Evolutionary conservation across 2,888 invertebrate genomes (phyloP), one percentile per base, ranked within the genome.

Genomic region (Zelleria hepariella): DNA sequence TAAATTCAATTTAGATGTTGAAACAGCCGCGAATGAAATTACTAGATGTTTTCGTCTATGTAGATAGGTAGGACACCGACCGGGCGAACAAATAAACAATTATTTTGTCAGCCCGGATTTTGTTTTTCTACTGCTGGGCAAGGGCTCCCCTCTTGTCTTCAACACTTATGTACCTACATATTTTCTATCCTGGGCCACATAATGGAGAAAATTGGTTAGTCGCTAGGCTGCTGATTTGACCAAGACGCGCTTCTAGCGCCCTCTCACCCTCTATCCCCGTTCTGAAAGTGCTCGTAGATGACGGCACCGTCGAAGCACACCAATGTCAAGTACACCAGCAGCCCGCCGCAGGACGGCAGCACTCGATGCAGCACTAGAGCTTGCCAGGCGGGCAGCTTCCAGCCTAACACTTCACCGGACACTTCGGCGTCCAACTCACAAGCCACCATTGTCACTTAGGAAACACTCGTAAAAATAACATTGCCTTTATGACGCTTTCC

Each of bases 301-400:
- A 94, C 86, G 0, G 92, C 91, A 27, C 93, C 73, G 72, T 95
- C 95, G 51, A 91, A 91, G 20, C 93, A 91, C 48, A 94, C 91
- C 58, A 94, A 88, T 3, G 92, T 80, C 42, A 94, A 82, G 67
- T 93, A 95, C 26, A 94, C 75, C 1, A 92, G 63, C 52, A 93
- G 90, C 10, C 92, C 91, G 0, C 86, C 87, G 61, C 84, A 86
- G 48, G 87, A 79, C 48, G 88, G 87, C 61, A 87, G 65, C 62
- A 85, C 86, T 52, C 86, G 68, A 59, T 88, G 86, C 25, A 86
- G 60, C 21, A 87, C 64, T 57, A 89, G 65, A 1, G 87, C 80
- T 62, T 87, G 82, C 88, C 88, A 88, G 59, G 80, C 71, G 32
- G 84, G 82, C 52, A 88, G 64, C 67, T 79, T 82, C 77, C 76